These are phyloP conservation scores for Apocheima hispidaria DNA, from an alignment of 2,888 invertebrate species.

Conservation along the genomic window DNA sequence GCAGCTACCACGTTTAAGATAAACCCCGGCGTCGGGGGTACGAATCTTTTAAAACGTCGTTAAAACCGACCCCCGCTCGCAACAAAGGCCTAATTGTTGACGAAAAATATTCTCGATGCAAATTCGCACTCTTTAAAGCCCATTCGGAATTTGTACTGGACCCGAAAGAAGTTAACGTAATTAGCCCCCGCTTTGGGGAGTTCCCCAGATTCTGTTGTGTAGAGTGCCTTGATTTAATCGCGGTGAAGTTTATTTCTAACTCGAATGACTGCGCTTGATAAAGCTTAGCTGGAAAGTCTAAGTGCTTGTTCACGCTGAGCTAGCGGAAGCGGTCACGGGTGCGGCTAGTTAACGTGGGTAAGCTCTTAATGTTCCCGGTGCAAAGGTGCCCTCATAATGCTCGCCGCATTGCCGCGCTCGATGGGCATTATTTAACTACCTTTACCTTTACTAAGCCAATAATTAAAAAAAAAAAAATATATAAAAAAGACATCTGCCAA, in stretches of 20 bases:
- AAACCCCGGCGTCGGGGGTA: slow-evolving; percentile 75
- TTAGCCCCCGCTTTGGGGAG: slow-evolving; percentile 68
- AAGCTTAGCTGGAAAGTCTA: neutral
- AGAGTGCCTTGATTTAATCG: slow-evolving; percentile 42
- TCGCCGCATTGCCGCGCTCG: too few relatives aligned
- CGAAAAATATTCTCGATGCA: slow-evolving; percentile 85
- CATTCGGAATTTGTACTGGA: slow-evolving; percentile 82
- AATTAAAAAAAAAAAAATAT: too few relatives aligned
- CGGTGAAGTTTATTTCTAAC: slow-evolving; percentile 34
- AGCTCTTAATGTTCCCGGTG: too few relatives aligned
- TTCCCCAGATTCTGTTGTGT: slow-evolving; percentile 60
- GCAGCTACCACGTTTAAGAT: slow-evolving; percentile 78
- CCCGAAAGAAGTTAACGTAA: slow-evolving; percentile 79
- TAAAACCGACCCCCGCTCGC: slow-evolving; percentile 79
- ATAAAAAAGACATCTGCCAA: too few relatives aligned
- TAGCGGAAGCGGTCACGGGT: too few relatives aligned
- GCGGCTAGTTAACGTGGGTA: too few relatives aligned
- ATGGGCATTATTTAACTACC: neutral
- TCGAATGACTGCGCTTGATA: slow-evolving; percentile 9
- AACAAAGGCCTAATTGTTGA: slow-evolving; percentile 85
- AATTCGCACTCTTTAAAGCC: slow-evolving; percentile 83
- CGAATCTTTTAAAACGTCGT: slow-evolving; percentile 85
- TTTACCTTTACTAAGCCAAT: neutral
- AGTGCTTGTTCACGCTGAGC: too few relatives aligned
- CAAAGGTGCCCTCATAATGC: too few relatives aligned